These are phyloP conservation scores for Manis pentadactyla DNA, from an alignment of 2,797 vertebrate genomes.

Conservation along the genomic window DNA sequence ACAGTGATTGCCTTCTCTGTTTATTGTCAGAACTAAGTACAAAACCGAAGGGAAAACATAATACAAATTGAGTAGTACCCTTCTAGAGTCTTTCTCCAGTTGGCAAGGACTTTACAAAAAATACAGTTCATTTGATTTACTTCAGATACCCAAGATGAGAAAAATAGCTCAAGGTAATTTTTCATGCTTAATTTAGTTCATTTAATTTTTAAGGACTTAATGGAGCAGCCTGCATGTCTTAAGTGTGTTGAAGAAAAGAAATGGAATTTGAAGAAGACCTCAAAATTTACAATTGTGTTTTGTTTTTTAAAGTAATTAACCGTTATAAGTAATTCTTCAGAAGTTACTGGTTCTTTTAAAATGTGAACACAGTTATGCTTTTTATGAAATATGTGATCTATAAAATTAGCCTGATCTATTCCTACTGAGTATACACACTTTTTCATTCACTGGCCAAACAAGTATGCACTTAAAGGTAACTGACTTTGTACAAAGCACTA, in stretches of 20 bases:
- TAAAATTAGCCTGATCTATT: not conserved
- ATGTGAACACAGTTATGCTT: not conserved
- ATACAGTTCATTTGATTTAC: constrained; percentile 81
- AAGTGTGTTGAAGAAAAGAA: constrained; percentile 57
- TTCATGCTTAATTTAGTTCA: constrained; percentile 86
- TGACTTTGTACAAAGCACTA: not conserved
- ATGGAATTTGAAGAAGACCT: not conserved
- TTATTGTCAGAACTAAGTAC: constrained; percentile 55
- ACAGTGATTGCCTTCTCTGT: not conserved
- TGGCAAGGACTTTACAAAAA: not conserved
- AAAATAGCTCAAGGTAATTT: constrained; percentile 86
- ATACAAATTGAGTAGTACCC: constrained; percentile 18
- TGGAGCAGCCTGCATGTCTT: constrained; percentile 80
- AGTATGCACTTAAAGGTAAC: not conserved
- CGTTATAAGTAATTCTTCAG: constrained; percentile 71
- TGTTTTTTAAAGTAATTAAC: constrained; percentile 81
- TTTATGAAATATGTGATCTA: not conserved
- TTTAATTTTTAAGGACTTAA: constrained; percentile 88
- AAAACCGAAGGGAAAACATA: constrained; percentile 65
- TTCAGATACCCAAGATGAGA: constrained; percentile 78
- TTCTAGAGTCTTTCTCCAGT: not conserved
- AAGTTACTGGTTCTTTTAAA: constrained; percentile 66
- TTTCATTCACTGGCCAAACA: not conserved
- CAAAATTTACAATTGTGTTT: constrained; percentile 49
- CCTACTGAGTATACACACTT: not conserved